A percentile compares a stretch with the other conserved stretches of the same genome.
These are phyloP conservation scores for Okamejei kenojei DNA, from an alignment of 2,797 vertebrate species.

Conservation along the genomic window DNA sequence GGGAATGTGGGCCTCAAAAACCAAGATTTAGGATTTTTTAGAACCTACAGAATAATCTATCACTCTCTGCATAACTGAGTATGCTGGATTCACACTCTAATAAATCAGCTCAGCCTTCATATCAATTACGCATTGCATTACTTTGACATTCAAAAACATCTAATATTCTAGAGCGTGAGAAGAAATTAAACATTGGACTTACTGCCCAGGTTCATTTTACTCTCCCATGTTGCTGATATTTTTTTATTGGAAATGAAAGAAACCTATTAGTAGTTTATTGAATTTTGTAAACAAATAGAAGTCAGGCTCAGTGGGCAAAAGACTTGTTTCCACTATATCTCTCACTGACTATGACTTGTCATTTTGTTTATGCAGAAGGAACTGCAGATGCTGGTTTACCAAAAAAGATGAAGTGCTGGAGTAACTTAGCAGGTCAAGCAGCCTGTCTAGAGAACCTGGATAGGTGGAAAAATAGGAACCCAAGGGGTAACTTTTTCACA, in stretches of 20 bases:
- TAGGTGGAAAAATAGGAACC: too few relatives aligned
- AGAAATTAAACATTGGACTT: background rate
- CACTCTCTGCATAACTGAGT: too few relatives aligned
- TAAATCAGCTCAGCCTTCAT: slow-evolving; percentile 1
- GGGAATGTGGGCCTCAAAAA: background rate
- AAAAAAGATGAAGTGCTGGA: too few relatives aligned
- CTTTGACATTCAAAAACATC: background rate
- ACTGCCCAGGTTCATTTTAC: background rate
- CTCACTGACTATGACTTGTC: too few relatives aligned
- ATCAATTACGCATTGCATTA: background rate
- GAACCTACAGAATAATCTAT: too few relatives aligned
- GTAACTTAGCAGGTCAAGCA: too few relatives aligned
- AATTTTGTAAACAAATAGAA: background rate
- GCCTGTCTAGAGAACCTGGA: too few relatives aligned
- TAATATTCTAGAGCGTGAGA: background rate
- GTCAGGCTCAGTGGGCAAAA: background rate
- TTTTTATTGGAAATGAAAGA: background rate
- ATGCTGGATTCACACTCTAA: background rate
- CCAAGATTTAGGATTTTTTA: background rate
- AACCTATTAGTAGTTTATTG: background rate
- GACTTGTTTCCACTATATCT: too few relatives aligned
- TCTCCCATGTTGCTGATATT: background rate
- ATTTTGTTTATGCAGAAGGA: too few relatives aligned
- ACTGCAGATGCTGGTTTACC: too few relatives aligned
- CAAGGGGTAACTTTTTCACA: too few relatives aligned